Evolutionary conservation across 2,797 vertebrate species (phyloP).

Genomic region (Rhinichthys osculus): DNA sequence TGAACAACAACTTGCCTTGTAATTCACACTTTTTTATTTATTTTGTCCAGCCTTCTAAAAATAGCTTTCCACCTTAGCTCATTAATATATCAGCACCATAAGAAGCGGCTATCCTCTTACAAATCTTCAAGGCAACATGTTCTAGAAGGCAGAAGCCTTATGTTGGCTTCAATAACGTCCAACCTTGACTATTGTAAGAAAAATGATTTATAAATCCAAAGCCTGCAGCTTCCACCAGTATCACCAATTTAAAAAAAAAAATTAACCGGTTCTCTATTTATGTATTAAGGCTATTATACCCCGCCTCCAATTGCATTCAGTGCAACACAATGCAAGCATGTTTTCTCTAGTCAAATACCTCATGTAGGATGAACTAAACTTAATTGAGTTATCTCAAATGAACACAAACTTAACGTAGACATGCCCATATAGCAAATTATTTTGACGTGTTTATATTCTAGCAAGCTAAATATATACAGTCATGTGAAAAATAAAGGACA

Average conservation of each 20-base stretch:
- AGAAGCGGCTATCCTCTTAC: conserved; percentile 71
- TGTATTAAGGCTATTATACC: background rate
- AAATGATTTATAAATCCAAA: background rate
- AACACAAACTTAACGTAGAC: too few relatives aligned
- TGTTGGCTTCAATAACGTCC: background rate
- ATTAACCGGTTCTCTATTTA: background rate
- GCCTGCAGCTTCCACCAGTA: background rate
- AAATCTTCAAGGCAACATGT: conserved; percentile 69
- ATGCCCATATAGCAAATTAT: too few relatives aligned
- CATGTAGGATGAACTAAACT: too few relatives aligned
- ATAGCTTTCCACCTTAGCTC: conserved; percentile 68
- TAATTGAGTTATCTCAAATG: too few relatives aligned
- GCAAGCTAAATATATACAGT: too few relatives aligned
- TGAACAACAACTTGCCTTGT: conserved; percentile 58
- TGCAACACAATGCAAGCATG: too few relatives aligned
- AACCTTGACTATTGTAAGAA: background rate
- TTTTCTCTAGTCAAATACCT: too few relatives aligned
- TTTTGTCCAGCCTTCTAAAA: conserved; percentile 69
- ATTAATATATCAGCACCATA: conserved; percentile 75
- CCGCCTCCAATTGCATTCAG: too few relatives aligned
- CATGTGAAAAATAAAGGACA: too few relatives aligned
- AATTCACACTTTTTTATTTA: conserved; percentile 57
- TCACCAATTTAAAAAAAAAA: background rate
- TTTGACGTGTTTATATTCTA: too few relatives aligned
- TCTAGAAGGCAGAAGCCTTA: background rate